Percentiles rank a stretch among this genome's conserved stretches.
Evolutionary conservation across 2,888 invertebrate species (phyloP).

Genomic region (Tipula unca): DNA sequence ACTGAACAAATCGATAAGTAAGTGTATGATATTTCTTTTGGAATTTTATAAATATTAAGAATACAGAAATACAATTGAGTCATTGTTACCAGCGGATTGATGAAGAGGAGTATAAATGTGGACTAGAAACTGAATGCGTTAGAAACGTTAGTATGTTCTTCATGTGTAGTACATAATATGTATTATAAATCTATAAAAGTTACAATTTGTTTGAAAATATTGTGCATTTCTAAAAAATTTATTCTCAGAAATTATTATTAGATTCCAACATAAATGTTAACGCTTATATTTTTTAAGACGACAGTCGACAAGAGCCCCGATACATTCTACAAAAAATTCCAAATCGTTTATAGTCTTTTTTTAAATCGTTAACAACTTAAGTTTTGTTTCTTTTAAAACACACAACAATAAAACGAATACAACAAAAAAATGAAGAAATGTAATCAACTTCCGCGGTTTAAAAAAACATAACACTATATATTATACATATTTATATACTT

Average conservation of each 20-base stretch:
- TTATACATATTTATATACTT: background rate
- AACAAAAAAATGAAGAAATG: background rate
- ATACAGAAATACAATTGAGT: too few species aligned
- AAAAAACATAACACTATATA: background rate
- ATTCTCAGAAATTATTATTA: background rate
- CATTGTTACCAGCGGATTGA: too few species aligned
- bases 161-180: too few species aligned
- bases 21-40: too few species aligned
- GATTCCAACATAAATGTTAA: background rate
- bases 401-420: background rate
- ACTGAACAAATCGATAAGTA: too few species aligned
- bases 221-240: background rate
- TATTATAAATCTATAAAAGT: too few species aligned
- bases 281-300: background rate
- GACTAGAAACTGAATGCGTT: too few species aligned
- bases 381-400: background rate
- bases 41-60: too few species aligned
- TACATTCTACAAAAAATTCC: background rate
- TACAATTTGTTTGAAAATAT: too few species aligned
- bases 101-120: too few species aligned
- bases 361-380: background rate
- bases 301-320: background rate
- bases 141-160: too few species aligned
- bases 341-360: background rate
- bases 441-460: conserved; percentile 8